Evolutionary conservation across 2,113 vertebrate genomes (phyloP), one percentile per base, ranked within the genome.

Genomic region (Nothoprocta pentlandii): DNA sequence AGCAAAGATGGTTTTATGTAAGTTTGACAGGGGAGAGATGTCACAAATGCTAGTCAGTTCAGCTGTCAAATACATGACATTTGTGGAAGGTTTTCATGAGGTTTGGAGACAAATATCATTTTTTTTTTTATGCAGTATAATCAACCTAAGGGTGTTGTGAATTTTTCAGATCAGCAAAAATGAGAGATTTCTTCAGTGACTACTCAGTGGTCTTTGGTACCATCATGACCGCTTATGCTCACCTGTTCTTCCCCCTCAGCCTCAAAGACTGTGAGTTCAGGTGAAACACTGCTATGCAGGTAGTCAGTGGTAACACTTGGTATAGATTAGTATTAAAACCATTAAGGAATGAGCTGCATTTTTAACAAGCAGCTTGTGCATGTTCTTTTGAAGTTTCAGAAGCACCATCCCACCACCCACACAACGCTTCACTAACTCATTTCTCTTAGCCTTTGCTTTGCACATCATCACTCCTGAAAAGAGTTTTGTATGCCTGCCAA

Each of bases 201-300:
- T 84, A 2, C 77, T 96, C 93, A 61, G 69, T 95, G 81, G 89
- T 95, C 91, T 85, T 81, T 93, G 95, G 66, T 91, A 68, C 42
- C 89, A 63, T 91, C 85, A 73, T 79, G 90, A 54, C 68, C 20
- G 14, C 67, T 90, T 84, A 88, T 91, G 88, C 87, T 90, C 88
- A 77, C 73, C 87, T 88, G 30, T 90, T 85, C 53, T 87, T 90
- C 39, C 70, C 92, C 87, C 95, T 95, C 92, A 89, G 88, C 92
- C 85, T 96, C 89, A 93, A 66, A 91, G 84, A 77, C 92, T 97
- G 91, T 93, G 96, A 96, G 87, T 84, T 83, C 91, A 97, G 95
- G 91, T 96, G 96, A 96, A 96, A 51, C 54, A 42, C 89, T 96
- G 90, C 89, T 96, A 42, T 85, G 64, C 89, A 95, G 91, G 81